These are phyloP conservation scores for Clarias fuscus DNA, from an alignment of 2,797 vertebrate species.

Conservation along the genomic window DNA sequence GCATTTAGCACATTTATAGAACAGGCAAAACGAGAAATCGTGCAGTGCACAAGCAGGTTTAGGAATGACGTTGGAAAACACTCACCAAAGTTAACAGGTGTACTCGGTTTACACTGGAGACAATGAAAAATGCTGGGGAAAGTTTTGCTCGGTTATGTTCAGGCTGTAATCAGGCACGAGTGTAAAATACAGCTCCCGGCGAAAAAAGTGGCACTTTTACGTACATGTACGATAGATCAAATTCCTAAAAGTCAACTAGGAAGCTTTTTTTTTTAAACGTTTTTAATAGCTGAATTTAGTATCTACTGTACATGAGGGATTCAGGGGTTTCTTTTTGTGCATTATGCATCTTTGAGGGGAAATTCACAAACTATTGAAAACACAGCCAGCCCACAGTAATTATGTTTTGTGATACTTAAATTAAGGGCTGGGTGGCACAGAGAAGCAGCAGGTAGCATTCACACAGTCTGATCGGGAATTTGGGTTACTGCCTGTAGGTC, in stretches of 20 bases:
- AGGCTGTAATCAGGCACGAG: slow-evolving; percentile 7
- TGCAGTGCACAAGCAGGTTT: slow-evolving; percentile 2
- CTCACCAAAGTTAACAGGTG: background rate
- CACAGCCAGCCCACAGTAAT: background rate
- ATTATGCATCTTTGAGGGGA: background rate
- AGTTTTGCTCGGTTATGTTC: slow-evolving; percentile 9
- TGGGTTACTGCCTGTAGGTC: background rate
- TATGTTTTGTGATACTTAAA: slow-evolving; percentile 22
- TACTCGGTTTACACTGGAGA: slow-evolving; percentile 1
- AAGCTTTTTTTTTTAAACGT: background rate
- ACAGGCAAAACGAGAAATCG: slow-evolving; percentile 15
- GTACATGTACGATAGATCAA: slow-evolving; percentile 22
- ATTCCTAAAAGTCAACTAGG: background rate
- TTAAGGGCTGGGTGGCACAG: background rate
- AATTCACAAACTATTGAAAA: slow-evolving; percentile 4
- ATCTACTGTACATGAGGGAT: background rate
- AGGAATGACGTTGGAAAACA: background rate
- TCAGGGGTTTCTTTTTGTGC: background rate
- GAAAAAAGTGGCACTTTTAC: slow-evolving; percentile 40
- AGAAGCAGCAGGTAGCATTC: background rate
- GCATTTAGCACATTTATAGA: background rate
- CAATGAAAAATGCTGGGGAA: background rate
- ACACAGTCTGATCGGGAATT: background rate
- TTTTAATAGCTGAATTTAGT: background rate
- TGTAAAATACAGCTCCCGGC: slow-evolving; percentile 40